phyloP scores from a whole-genome alignment of 1,140 invertebrate species.

The Proctacanthus coquilletti region DNA sequence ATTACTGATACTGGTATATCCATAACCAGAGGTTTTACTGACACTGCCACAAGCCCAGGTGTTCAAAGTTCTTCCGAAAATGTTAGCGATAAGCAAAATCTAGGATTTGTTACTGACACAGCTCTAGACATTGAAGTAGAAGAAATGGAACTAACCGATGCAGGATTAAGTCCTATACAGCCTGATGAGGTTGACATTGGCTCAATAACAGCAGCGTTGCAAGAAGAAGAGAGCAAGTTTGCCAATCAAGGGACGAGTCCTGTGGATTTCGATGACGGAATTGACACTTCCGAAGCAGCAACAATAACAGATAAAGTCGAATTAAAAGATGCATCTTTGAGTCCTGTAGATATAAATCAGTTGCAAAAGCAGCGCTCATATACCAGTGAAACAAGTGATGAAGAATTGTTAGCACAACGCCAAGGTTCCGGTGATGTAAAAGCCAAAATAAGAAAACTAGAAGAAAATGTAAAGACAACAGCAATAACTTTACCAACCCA shows the following conservation, averaged over 20 bases:
- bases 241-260: slow-evolving; percentile 33
- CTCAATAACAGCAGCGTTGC: slow-evolving; percentile 8
- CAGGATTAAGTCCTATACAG: slow-evolving; percentile 37
- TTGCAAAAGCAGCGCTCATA: not conserved
- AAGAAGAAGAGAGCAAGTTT: slow-evolving; percentile 27
- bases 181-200: slow-evolving; percentile 29
- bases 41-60: slow-evolving; percentile 32
- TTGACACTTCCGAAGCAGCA: slow-evolving; percentile 32
- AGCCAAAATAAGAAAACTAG: slow-evolving; percentile 31
- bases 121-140: slow-evolving; percentile 31
- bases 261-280: slow-evolving; percentile 28
- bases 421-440: slow-evolving; percentile 32
- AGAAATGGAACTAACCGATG: slow-evolving; percentile 37
- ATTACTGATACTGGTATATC: slow-evolving; percentile 37
- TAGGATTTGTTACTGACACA: slow-evolving; percentile 21
- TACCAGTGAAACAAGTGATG: slow-evolving; percentile 12
- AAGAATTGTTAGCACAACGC: slow-evolving; percentile 20
- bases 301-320: slow-evolving; percentile 34
- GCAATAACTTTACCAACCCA: slow-evolving; percentile 9
- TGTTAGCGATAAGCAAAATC: not conserved
- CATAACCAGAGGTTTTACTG: slow-evolving; percentile 32
- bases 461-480: slow-evolving; percentile 21
- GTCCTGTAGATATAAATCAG: slow-evolving; percentile 25
- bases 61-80: not conserved
- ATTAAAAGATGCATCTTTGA: slow-evolving; percentile 32